A percentile compares a stretch with the other conserved stretches of the same genome.
phyloP scores from a whole-genome alignment of 2,888 invertebrate genomes.

The Tinea pellionella region DNA sequence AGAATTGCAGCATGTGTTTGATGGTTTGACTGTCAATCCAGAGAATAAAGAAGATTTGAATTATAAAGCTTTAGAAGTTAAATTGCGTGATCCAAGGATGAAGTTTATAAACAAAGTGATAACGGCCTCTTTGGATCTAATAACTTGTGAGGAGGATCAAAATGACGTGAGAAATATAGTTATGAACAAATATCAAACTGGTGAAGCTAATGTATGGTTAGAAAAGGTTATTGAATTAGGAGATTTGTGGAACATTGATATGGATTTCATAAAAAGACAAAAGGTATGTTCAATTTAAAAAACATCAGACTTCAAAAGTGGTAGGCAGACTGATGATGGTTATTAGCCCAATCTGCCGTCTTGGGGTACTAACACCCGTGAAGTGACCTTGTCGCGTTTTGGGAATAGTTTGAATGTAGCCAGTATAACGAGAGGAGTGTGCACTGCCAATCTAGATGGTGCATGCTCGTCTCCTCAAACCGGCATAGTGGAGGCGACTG shows the following conservation, averaged over 20 bases:
- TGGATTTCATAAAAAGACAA: slow-evolving; percentile 79
- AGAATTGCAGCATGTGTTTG: slow-evolving; percentile 71
- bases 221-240: slow-evolving; percentile 77
- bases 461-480: too few relatives aligned
- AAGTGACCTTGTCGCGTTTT: too few relatives aligned
- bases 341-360: too few relatives aligned
- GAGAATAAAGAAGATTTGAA: slow-evolving; percentile 65
- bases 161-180: slow-evolving; percentile 55
- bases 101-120: slow-evolving; percentile 81
- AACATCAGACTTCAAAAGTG: too few relatives aligned
- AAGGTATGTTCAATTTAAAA: slow-evolving; percentile 69
- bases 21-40: slow-evolving; percentile 45
- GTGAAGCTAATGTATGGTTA: slow-evolving; percentile 74
- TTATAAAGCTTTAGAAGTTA: slow-evolving; percentile 74
- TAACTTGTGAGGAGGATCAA: slow-evolving; percentile 65
- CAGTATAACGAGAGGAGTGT: too few relatives aligned
- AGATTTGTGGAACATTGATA: slow-evolving; percentile 81
- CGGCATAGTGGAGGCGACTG: too few relatives aligned
- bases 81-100: slow-evolving; percentile 74
- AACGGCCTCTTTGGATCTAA: slow-evolving; percentile 78
- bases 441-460: too few relatives aligned
- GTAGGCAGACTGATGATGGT: too few relatives aligned
- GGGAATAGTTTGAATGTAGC: too few relatives aligned
- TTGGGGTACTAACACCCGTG: too few relatives aligned
- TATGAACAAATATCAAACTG: slow-evolving; percentile 30